A percentile compares a stretch with the other conserved stretches of the same genome.
phyloP scores from a whole-genome alignment of 2,113 vertebrate genomes.

The Coryphaenoides rupestris region DNA sequence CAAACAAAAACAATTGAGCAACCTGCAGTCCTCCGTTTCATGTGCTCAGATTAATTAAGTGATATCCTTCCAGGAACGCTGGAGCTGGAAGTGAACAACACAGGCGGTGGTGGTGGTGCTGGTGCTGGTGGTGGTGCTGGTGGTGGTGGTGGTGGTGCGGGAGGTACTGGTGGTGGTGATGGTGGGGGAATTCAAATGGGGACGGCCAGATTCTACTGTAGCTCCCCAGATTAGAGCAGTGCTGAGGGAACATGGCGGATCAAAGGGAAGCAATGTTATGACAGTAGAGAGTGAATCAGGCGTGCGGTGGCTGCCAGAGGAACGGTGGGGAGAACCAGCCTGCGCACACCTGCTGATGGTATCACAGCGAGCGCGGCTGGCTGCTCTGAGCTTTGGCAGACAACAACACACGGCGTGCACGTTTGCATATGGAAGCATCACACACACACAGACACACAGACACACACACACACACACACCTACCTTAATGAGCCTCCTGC shows the following conservation, averaged over 20 bases:
- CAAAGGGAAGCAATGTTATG: slow-evolving; percentile 13
- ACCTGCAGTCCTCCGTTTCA: too few species aligned
- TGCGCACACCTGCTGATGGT: slow-evolving; percentile 49
- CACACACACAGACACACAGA: slow-evolving; percentile 1
- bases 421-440: slow-evolving; percentile 3
- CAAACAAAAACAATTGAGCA: too few species aligned
- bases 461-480: neutral
- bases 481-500: too few species aligned
- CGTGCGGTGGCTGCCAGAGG: slow-evolving; percentile 33
- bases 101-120: too few species aligned
- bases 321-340: slow-evolving; percentile 30
- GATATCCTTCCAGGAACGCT: too few species aligned
- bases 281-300: slow-evolving; percentile 40
- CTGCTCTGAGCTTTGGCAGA: slow-evolving; percentile 26
- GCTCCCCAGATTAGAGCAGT: neutral
- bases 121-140: too few species aligned
- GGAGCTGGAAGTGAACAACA: too few species aligned
- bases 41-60: too few species aligned
- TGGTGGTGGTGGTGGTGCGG: too few species aligned
- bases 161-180: too few species aligned
- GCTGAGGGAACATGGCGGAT: neutral
- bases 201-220: too few species aligned
- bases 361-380: slow-evolving; percentile 34
- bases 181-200: too few species aligned
- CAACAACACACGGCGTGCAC: neutral